phyloP scores from a whole-genome alignment of 2,797 vertebrate species.

The Cynodonichthys magdalenae region DNA sequence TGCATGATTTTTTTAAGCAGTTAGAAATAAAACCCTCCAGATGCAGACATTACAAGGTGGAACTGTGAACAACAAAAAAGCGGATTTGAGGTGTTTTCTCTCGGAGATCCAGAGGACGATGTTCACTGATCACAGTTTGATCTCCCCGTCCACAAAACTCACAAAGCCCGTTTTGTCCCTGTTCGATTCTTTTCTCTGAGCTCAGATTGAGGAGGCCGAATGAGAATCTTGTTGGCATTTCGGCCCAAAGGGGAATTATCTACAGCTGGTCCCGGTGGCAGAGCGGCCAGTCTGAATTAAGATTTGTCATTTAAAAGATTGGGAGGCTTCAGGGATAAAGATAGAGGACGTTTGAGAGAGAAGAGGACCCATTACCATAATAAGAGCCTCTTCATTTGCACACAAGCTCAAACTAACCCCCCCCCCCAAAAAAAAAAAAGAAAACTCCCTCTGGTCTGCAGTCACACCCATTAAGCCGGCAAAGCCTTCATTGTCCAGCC shows the following conservation, averaged over 20 bases:
- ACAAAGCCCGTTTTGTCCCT: conserved; percentile 3
- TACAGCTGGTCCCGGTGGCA: conserved; percentile 50
- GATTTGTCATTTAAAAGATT: conserved; percentile 82
- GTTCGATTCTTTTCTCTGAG: conserved; percentile 8
- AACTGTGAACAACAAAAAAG: background rate
- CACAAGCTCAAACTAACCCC: conserved; percentile 74
- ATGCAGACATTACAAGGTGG: background rate
- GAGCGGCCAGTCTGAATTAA: conserved; percentile 66
- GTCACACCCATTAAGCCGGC: conserved; percentile 80
- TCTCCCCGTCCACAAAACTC: background rate
- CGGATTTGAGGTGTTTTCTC: too few species aligned
- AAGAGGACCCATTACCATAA: conserved; percentile 79
- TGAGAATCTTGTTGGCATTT: conserved; percentile 30
- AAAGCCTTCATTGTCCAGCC: conserved; percentile 78
- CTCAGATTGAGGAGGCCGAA: conserved; percentile 18
- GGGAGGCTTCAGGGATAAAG: conserved; percentile 69
- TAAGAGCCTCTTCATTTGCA: conserved; percentile 85
- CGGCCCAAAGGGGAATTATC: conserved; percentile 32
- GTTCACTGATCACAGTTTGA: background rate
- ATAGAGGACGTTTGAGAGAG: conserved; percentile 68
- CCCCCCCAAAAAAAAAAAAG: too few species aligned
- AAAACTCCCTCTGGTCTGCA: conserved; percentile 52
- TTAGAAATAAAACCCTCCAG: conserved; percentile 24
- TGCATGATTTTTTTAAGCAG: background rate
- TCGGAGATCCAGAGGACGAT: background rate